Evolutionary conservation across 30 jellyfish, hydroid and myxozoan species (phyloP).

Genomic region (Mastigias papua): DNA sequence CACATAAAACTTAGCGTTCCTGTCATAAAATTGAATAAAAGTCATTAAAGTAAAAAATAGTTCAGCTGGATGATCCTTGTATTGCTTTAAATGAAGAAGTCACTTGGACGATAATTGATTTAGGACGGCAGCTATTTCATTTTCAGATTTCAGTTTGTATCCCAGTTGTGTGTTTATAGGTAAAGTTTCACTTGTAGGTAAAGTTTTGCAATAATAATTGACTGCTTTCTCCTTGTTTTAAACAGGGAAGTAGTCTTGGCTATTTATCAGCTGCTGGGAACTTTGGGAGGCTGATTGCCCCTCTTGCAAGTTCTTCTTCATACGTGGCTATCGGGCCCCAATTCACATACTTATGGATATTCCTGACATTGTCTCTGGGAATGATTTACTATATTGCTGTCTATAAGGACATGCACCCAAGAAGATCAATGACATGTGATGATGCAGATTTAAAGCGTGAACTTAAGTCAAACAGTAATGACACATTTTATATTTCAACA

Average conservation of each 20-base stretch:
- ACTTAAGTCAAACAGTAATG: neutral
- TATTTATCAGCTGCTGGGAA: conserved; percentile 54
- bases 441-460: too few relatives aligned
- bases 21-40: too few relatives aligned
- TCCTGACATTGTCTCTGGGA: neutral
- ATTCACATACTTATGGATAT: conserved; percentile 42
- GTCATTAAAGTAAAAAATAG: too few relatives aligned
- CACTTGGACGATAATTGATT: too few relatives aligned
- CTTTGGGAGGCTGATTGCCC: conserved; percentile 58
- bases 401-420: neutral
- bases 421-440: neutral
- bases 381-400: neutral
- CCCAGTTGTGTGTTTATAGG: neutral
- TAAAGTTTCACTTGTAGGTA: too few relatives aligned
- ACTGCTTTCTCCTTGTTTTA: neutral
- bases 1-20: too few relatives aligned
- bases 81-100: too few relatives aligned
- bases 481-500: neutral
- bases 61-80: too few relatives aligned
- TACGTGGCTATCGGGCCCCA: conserved; percentile 59
- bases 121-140: too few relatives aligned
- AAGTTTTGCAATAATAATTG: neutral
- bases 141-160: too few relatives aligned
- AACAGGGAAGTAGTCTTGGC: conserved; percentile 53
- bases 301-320: conserved; percentile 46